phyloP scores from a whole-genome alignment of 35 echinoderm and acorn worm genomes.

The Ophiothrix spiculata region DNA sequence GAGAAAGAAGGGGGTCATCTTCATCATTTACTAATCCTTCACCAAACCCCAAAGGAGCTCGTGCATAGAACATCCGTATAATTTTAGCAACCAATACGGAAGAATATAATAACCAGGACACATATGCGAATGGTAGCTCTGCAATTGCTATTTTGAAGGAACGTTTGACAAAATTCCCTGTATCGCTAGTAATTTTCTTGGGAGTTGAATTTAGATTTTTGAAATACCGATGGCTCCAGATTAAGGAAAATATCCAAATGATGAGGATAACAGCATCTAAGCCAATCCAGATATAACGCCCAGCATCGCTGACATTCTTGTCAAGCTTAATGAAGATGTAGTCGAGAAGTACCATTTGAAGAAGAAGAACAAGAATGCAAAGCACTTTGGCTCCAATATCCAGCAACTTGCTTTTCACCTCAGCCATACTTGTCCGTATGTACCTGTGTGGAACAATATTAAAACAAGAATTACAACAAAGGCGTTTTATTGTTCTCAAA shows the following conservation, averaged over 20 bases:
- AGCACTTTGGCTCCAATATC: slow-evolving; percentile 45
- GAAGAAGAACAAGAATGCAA: slow-evolving; percentile 46
- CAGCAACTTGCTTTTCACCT: neutral
- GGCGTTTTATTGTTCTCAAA: no score
- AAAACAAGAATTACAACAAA: no score
- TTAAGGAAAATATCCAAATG: slow-evolving; percentile 32
- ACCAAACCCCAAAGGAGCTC: neutral
- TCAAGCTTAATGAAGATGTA: slow-evolving; percentile 54
- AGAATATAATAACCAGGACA: slow-evolving; percentile 66
- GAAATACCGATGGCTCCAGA: neutral
- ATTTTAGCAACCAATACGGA: slow-evolving; percentile 59
- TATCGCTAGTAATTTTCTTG: slow-evolving; percentile 6
- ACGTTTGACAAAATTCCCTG: neutral
- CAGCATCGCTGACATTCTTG: neutral
- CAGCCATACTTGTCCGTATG: no score
- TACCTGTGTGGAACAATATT: no score
- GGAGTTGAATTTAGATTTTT: neutral
- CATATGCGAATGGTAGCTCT: slow-evolving; percentile 66
- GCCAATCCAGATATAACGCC: slow-evolving; percentile 29
- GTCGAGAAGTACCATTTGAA: slow-evolving; percentile 50
- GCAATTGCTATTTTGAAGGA: neutral
- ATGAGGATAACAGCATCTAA: slow-evolving; percentile 24
- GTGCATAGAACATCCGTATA: slow-evolving; percentile 53
- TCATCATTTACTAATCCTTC: neutral
- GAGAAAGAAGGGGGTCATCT: slow-evolving; percentile 44